Evolutionary conservation across 2,888 invertebrate species (phyloP).

Genomic region (Cotesia congregata): DNA sequence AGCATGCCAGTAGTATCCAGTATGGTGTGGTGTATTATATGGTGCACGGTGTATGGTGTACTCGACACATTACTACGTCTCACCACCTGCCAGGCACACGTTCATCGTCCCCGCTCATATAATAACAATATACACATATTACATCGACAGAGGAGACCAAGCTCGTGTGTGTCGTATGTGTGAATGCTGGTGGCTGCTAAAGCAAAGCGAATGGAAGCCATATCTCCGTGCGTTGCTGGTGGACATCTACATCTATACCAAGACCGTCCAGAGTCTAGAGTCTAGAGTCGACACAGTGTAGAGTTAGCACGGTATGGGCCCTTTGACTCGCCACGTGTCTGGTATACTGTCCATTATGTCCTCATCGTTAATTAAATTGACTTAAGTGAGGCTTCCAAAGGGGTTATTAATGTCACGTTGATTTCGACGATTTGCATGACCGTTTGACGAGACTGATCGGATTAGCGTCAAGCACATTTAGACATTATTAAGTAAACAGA

Average conservation of each 20-base stretch:
- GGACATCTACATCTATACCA: slow-evolving; percentile 14
- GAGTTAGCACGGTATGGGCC: slow-evolving; percentile 9
- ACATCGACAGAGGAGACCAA: background rate
- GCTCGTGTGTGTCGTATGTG: no score
- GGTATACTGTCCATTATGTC: slow-evolving; percentile 27
- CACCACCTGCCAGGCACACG: slow-evolving; percentile 35
- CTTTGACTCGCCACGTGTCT: slow-evolving; percentile 27
- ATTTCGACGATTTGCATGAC: background rate
- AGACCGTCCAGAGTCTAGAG: no score
- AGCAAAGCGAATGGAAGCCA: slow-evolving; percentile 16
- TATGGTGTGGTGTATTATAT: no score
- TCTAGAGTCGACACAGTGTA: no score
- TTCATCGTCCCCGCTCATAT: background rate
- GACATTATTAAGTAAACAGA: background rate
- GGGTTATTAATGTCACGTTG: slow-evolving; percentile 27
- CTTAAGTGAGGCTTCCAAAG: slow-evolving; percentile 23
- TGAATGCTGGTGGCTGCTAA: no score
- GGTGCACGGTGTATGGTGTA: slow-evolving; percentile 4
- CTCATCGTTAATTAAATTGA: slow-evolving; percentile 35
- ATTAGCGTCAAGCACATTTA: background rate
- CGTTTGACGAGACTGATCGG: background rate
- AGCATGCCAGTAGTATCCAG: slow-evolving; percentile 16
- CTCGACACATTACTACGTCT: slow-evolving; percentile 28
- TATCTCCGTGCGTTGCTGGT: slow-evolving; percentile 21
- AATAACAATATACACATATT: background rate